These are phyloP conservation scores for Zootermopsis nevadensis DNA, from an alignment of 2,888 invertebrate genomes.

Conservation along the genomic window DNA sequence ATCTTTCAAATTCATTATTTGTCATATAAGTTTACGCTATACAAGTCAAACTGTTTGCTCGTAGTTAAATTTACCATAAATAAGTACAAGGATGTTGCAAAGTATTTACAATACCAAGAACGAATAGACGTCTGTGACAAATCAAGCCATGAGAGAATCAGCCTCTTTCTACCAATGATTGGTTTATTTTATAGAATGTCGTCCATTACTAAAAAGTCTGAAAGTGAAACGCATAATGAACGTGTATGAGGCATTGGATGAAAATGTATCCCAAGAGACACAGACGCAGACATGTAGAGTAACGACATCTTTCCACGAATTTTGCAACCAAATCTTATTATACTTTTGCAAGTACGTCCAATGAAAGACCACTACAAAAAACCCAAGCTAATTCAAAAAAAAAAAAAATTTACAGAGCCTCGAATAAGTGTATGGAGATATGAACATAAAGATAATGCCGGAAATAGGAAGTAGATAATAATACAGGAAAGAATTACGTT, in stretches of 20 bases:
- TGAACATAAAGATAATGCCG: background rate
- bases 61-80: too few relatives aligned
- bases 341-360: background rate
- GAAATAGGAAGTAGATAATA: background rate
- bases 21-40: too few relatives aligned
- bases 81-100: too few relatives aligned
- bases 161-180: too few relatives aligned
- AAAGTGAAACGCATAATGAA: too few relatives aligned
- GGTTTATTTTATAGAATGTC: too few relatives aligned
- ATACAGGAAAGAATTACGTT: slow-evolving; percentile 12
- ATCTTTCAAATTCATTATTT: too few relatives aligned
- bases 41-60: too few relatives aligned
- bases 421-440: background rate
- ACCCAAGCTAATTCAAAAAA: slow-evolving; percentile 11
- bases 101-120: too few relatives aligned
- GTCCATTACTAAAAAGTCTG: too few relatives aligned
- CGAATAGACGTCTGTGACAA: too few relatives aligned
- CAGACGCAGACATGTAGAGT: background rate
- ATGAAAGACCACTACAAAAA: background rate
- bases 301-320: background rate
- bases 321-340: background rate
- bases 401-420: background rate
- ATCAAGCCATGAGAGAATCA: too few relatives aligned
- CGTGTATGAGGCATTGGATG: background rate
- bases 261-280: background rate